Percentiles rank a stretch among this genome's conserved stretches.
These are phyloP conservation scores for Micromesistius poutassou DNA, from an alignment of 2,797 vertebrate species.

Conservation along the genomic window DNA sequence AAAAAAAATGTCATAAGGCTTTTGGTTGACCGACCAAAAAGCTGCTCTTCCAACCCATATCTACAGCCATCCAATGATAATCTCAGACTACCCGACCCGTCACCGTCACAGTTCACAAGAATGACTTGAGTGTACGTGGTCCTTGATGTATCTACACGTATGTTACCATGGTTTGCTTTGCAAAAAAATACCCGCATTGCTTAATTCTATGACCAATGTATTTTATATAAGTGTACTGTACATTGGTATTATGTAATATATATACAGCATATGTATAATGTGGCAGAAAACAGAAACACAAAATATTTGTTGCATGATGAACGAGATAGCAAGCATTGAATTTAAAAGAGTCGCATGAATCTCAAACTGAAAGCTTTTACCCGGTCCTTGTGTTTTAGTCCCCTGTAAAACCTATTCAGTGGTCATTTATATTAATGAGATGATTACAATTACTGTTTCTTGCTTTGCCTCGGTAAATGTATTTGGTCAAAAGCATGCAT, in stretches of 20 bases:
- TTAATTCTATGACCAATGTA: conserved; percentile 1
- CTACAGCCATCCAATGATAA: neutral
- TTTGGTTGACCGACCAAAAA: neutral
- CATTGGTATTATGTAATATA: neutral
- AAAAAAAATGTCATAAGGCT: neutral
- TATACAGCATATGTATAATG: conserved; percentile 2
- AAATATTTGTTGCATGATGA: neutral
- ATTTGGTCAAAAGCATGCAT: conserved; percentile 4
- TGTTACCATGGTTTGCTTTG: conserved; percentile 1
- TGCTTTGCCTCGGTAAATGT: conserved; percentile 1
- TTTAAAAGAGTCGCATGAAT: neutral
- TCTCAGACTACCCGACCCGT: neutral
- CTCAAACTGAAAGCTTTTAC: neutral
- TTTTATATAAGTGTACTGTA: conserved; percentile 6
- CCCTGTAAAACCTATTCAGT: neutral
- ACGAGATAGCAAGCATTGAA: neutral
- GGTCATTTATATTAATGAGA: neutral
- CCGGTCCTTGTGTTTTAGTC: neutral
- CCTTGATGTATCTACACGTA: neutral
- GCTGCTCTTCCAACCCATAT: neutral
- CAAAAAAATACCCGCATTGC: conserved; percentile 1
- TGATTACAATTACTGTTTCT: neutral
- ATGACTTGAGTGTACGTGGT: neutral
- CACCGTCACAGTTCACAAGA: neutral
- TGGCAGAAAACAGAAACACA: neutral